Evolutionary conservation across 1,140 invertebrate genomes (phyloP).

Genomic region (Radopholus similis): DNA sequence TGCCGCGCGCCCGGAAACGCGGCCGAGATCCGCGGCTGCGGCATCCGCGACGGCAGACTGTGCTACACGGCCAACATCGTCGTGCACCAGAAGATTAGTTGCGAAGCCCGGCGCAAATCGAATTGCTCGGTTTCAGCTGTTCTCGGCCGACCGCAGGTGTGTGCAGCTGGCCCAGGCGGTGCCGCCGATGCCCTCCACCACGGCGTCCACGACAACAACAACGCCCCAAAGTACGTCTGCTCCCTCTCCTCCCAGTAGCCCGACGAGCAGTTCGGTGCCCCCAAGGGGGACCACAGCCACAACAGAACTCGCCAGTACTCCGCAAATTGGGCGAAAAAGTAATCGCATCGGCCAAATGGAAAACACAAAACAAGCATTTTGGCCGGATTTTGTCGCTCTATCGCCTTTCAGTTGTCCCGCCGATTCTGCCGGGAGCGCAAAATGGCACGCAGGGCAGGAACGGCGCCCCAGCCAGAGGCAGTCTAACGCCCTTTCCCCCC

Average conservation of each 20-base stretch:
- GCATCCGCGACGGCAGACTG: conserved; percentile 20
- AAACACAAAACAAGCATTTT: not conserved
- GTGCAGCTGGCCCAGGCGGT: conserved; percentile 34
- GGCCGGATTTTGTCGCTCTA: not conserved
- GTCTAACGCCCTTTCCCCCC: too few relatives aligned
- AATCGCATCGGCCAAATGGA: not conserved
- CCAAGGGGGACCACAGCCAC: not conserved
- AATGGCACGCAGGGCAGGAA: too few relatives aligned
- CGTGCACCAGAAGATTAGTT: conserved; percentile 24
- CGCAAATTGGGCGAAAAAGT: not conserved
- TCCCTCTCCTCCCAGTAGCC: too few relatives aligned
- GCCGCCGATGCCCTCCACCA: conserved; percentile 7
- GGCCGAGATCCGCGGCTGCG: conserved; percentile 4
- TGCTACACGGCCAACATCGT: conserved; percentile 42
- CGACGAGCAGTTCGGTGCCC: not conserved
- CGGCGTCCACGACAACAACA: conserved; percentile 1
- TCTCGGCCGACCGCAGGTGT: conserved; percentile 32
- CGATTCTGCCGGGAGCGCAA: too few relatives aligned
- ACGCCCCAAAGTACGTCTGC: not conserved
- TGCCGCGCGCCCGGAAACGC: conserved; percentile 11
- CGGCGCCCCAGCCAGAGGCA: too few relatives aligned
- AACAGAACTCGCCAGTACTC: not conserved
- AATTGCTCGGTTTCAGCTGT: conserved; percentile 20
- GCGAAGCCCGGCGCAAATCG: too few relatives aligned
- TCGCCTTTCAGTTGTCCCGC: too few relatives aligned